These are phyloP conservation scores for Delichon dasypus DNA, from an alignment of 2,797 vertebrate genomes.

Conservation along the genomic window DNA sequence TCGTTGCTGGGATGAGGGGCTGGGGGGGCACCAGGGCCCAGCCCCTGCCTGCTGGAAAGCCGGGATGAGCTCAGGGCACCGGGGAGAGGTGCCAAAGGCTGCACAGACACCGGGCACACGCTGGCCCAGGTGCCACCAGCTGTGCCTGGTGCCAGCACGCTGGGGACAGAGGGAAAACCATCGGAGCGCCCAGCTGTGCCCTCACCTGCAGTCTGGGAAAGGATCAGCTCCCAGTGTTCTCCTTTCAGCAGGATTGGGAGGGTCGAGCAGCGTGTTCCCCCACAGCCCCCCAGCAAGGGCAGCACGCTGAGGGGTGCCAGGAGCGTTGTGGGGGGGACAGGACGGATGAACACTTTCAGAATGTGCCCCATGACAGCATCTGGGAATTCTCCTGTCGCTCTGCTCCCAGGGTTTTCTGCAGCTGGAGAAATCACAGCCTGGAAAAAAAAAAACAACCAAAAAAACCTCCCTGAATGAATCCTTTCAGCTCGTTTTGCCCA, in stretches of 20 bases:
- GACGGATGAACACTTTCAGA: not conserved
- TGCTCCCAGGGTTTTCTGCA: not conserved
- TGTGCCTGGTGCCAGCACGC: accelerated
- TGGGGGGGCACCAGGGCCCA: accelerated
- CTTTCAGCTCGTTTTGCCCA: not conserved
- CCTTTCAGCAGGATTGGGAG: not conserved
- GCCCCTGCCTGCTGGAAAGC: accelerated
- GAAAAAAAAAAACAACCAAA: not conserved
- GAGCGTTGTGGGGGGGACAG: not conserved
- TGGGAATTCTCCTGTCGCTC: not conserved
- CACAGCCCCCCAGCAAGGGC: not conserved
- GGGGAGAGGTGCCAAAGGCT: accelerated
- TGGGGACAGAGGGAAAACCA: not conserved
- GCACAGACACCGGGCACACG: accelerated
- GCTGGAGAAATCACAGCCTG: not conserved
- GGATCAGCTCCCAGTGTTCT: not conserved
- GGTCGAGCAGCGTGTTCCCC: not conserved
- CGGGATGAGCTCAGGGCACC: not conserved
- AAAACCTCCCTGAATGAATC: not conserved
- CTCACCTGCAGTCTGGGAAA: accelerated
- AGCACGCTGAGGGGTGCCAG: not conserved
- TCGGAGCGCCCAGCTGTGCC: not conserved
- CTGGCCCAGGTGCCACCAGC: accelerated
- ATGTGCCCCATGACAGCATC: not conserved
- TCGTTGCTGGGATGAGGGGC: not conserved